Base-by-base conservation (phyloP, 2,888 invertebrate genomes). In the Agrotis puta region DNA sequence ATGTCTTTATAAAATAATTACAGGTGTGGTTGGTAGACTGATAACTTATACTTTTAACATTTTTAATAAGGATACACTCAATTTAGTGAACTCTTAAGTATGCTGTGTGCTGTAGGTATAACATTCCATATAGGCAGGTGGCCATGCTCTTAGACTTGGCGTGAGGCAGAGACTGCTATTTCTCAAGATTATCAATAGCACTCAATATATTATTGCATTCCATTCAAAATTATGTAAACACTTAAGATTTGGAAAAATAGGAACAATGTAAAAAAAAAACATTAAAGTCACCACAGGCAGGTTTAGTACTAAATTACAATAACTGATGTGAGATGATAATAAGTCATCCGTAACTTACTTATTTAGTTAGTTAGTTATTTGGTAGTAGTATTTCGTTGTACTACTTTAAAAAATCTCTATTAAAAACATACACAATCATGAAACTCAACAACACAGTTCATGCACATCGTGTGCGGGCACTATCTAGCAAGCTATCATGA, bases 401-500 rank as follows among this genome's bases (percentile, higher is more conserved):
- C 16, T 39, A n/a, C 7, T 50, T 74, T n/a, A 18, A 33, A 33
- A 51, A 51, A 33, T 65, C n/a, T 65, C 75, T 53, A 47, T 65
- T 53, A 20, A 16, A 4, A 51, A 24, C 4, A 43, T 16, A 11
- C 39, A 70, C 6, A 70, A 14, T 67, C 20, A 67, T 43, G 24
- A 67, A 59, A 51, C 70, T 3, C 6, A 18, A 43, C 43, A 24
- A 67, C 58, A 78, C 45, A 79, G 53, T 64, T 59, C 80, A 82
- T 81, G 72, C 73, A 84, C 93, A 83, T 90, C 94, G 94, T 94
- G 95, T 95, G 95, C 91, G 95, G 94, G 67, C 93, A 81, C 81
- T 93, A 94, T 93, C 93, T 89, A 85, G 87, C 85, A 73, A 87
- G 87, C 89, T 94, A 94, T 94, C 94, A 88, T 89, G 90, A 89